Base-by-base conservation (phyloP, 2,888 invertebrate genomes). In the Lasioglossum oenotherae region DNA sequence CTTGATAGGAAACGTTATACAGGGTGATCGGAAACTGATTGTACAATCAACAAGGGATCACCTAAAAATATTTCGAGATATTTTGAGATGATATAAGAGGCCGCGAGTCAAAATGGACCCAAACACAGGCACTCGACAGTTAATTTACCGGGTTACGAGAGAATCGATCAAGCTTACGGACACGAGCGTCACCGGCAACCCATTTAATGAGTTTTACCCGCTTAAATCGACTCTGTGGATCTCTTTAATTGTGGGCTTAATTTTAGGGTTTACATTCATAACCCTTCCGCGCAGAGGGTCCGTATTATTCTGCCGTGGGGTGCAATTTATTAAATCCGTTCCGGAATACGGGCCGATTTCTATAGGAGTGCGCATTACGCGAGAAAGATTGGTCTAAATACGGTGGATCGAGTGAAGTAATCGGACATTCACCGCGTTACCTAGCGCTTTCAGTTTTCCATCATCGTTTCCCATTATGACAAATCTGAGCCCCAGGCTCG, bases 181-280 rank as follows among this genome's bases (percentile, higher is more conserved):
- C 35, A 67, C 74, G 67, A 77, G 74, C 74, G 38, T 16, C 14
- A 27, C 76, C 49, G 27, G 35, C 71, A 71, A 81, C 67, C 71
- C 80, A 74, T 78, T 74, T 79, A 78, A 87, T 74, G 82, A 83
- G 77, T 82, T 80, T 77, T n/a, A 46, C 69, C 74, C 81, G 82
- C 79, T 87, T 88, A 86, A 89, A 85, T 80, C 82, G 81, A 74
- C 87, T 84, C 82, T 71, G 82, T 60, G 85, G 86, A 86, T 87
- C 88, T 88, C 87, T 90, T 90, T 92, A 92, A 92, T 92, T 91
- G 90, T 78, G 87, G 88, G 91, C 91, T 93, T 93, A 91, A 90
- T 89, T 90, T 85, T 85, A 74, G 90, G 89, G 89, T 92, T 92
- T 92, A 90, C 91, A 92, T 88, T 93, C 92, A 91, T 92, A 92